Evolutionary conservation across 2,113 vertebrate genomes (phyloP), one percentile per base, ranked within the genome.

Genomic region (Excalfactoria chinensis): DNA sequence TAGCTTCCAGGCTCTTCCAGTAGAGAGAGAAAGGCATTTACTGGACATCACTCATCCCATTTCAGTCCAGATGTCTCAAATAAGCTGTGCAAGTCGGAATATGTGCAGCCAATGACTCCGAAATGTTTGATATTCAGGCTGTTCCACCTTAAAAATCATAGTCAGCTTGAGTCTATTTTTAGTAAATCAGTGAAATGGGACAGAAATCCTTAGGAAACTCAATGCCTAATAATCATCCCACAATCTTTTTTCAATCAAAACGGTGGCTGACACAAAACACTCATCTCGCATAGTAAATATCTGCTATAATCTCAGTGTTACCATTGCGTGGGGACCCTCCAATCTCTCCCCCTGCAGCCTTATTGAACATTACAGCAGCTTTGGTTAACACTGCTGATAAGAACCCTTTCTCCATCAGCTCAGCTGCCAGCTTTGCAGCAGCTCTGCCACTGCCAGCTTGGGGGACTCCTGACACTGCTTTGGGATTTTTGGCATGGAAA

Each of bases 71-170:
- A 70, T 80, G 56, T 76, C 75, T 94, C 82, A 89, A 85, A 83
- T 70, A 76, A 79, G 37, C 59, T 49, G 9, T 51, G 55, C 67
- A 64, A 67, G 74, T 63, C n/a, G 28, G 87, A 95, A 89, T 23
- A 49, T 88, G 48, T 14, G 15, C 63, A 83, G 81, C 84, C 90
- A 71, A 90, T 87, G 94, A 63, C 81, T 94, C 81, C 63, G 86
- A 95, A 92, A 70, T 79, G 17, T 70, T 78, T 80, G 81, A 80
- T 89, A 83, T 37, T 72, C 84, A 53, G 83, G 25, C 84, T 73
- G 81, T 43, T 96, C 86, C 89, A 93, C 78, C 86, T 88, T 89
- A 90, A 87, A 93, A 94, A 87, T 64, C 80, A 82, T 51, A 59
- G 35, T 48, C 5, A 7, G 44, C 44, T 89, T 74, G 70, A n/a